Conservation (phyloP, 1,140 invertebrate genomes). For the Pantala flavescens region DNA sequence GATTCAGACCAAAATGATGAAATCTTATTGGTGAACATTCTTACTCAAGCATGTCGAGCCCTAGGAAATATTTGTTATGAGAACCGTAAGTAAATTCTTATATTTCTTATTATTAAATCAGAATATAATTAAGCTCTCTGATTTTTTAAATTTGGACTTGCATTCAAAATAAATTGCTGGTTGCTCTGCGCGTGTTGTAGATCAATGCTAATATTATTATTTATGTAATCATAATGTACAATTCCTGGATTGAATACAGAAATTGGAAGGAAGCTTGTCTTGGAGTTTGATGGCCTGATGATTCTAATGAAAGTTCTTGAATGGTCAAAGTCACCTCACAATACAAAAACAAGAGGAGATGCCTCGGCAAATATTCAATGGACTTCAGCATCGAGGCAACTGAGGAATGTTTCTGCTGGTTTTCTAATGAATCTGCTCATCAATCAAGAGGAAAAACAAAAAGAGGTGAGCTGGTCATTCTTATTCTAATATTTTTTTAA, state of each 20-base stretch:
- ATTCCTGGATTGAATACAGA: constrained; percentile 27
- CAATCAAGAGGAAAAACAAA: constrained; percentile 53
- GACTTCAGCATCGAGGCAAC: constrained; percentile 22
- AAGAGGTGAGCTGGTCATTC: constrained; percentile 27
- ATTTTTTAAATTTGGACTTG: no score
- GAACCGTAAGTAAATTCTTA: constrained; percentile 58
- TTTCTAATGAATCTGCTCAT: constrained; percentile 70
- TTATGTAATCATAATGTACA: no score
- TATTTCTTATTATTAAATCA: constrained; percentile 19
- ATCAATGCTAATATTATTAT: no score
- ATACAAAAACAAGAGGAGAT: constrained; percentile 36
- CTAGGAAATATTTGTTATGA: constrained; percentile 82
- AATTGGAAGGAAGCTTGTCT: constrained; percentile 42
- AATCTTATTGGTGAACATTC: neutral
- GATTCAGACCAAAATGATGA: neutral
- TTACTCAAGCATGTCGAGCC: constrained; percentile 57
- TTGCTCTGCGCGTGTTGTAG: no score
- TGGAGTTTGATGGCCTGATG: constrained; percentile 46
- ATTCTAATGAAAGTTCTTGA: constrained; percentile 29
- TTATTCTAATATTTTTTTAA: no score
- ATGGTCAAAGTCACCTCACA: constrained; percentile 28
- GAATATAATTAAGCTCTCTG: neutral
- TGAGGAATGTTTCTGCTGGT: constrained; percentile 47
- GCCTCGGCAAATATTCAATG: constrained; percentile 32
- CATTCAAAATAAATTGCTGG: no score